Evolutionary conservation across 2,797 vertebrate genomes (phyloP).

Genomic region (Hippopotamyrus pictus): DNA sequence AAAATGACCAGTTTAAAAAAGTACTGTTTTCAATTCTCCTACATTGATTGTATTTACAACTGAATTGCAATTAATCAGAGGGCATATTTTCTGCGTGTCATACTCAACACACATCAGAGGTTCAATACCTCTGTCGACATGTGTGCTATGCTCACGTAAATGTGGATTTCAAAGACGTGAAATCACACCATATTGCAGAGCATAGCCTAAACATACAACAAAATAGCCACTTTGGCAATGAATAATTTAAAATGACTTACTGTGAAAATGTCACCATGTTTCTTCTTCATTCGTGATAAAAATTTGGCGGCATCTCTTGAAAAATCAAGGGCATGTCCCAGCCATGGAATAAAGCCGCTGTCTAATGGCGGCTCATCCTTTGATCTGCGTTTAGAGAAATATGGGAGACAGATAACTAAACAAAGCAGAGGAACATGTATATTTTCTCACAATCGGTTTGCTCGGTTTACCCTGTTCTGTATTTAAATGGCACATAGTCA

Average conservation of each 20-base stretch:
- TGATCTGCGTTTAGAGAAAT: slow-evolving; percentile 46
- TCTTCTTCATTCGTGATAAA: slow-evolving; percentile 72
- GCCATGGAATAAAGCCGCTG: slow-evolving; percentile 72
- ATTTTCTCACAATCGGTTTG: background rate
- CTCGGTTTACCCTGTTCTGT: background rate
- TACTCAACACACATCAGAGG: background rate
- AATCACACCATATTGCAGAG: background rate
- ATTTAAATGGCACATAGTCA: background rate
- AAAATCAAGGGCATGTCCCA: slow-evolving; percentile 78
- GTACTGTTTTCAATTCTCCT: background rate
- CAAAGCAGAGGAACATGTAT: background rate
- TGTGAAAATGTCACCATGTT: slow-evolving; percentile 82
- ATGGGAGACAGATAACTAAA: background rate
- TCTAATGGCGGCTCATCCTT: slow-evolving; percentile 79
- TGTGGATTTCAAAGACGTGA: background rate
- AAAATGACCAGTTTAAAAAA: background rate
- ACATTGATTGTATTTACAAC: background rate
- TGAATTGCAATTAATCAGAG: background rate
- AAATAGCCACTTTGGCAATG: too few species aligned
- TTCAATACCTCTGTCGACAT: background rate
- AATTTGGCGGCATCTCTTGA: slow-evolving; percentile 72
- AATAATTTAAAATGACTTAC: slow-evolving; percentile 51
- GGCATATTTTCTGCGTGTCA: background rate
- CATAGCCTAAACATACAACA: background rate
- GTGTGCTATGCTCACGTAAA: background rate